phyloP scores from a whole-genome alignment of 2,797 vertebrate species.

The Rhabdophis nuchalis region DNA sequence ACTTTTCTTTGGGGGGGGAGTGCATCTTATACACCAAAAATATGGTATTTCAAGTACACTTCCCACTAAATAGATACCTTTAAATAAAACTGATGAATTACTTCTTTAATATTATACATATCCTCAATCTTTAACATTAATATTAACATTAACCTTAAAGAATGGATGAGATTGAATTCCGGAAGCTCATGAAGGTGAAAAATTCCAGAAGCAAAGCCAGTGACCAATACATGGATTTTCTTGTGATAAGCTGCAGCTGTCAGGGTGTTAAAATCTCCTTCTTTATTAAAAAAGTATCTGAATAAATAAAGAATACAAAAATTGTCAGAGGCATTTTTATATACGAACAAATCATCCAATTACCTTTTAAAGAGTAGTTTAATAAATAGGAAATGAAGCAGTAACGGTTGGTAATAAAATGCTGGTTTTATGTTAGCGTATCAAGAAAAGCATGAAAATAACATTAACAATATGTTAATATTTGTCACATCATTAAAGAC shows the following conservation, averaged over 20 bases:
- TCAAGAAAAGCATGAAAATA: not conserved
- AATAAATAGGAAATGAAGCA: not conserved
- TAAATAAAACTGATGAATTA: not conserved
- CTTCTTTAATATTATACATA: not conserved
- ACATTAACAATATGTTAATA: not conserved
- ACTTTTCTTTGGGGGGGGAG: too few relatives aligned
- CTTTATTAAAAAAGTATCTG: constrained; percentile 95
- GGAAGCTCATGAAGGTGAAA: constrained; percentile 98
- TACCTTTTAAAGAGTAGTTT: not conserved
- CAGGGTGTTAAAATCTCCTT: constrained; percentile 88
- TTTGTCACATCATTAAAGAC: not conserved
- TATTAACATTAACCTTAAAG: constrained; percentile 77
- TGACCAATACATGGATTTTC: constrained; percentile 84
- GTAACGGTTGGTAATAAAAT: not conserved
- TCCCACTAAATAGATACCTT: not conserved
- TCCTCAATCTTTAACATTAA: not conserved
- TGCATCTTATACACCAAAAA: too few relatives aligned
- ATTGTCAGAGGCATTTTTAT: not conserved
- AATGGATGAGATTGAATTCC: constrained; percentile 92
- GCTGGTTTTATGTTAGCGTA: not conserved
- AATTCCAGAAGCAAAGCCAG: constrained; percentile 90
- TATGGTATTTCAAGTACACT: not conserved
- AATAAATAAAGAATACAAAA: not conserved
- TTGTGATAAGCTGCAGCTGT: constrained; percentile 87
- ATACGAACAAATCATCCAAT: not conserved